phyloP scores from a whole-genome alignment of 2,888 invertebrate genomes.

The Linyphia triangularis region DNA sequence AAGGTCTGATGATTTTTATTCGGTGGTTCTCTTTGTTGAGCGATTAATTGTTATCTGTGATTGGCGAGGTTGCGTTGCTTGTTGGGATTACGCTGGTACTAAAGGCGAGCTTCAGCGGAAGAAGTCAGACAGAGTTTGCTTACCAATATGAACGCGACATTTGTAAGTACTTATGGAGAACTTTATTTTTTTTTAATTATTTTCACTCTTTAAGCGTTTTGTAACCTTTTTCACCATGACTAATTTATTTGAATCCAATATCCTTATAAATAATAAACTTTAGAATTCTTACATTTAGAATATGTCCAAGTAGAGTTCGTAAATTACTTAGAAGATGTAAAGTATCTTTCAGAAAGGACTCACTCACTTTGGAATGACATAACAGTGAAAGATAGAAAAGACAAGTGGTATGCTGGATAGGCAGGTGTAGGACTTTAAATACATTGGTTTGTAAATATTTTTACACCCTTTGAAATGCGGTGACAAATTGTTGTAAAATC shows the following conservation, averaged over 20 bases:
- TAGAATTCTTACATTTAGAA: neutral
- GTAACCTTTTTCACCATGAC: neutral
- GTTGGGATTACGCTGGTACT: neutral
- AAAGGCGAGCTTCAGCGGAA: neutral
- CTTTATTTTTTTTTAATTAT: neutral
- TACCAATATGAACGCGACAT: conserved; percentile 51
- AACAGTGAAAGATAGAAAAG: no score
- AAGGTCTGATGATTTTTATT: conserved; percentile 2
- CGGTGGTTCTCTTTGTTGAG: neutral
- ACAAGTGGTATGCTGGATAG: no score
- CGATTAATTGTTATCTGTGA: conserved; percentile 24
- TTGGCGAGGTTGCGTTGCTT: neutral
- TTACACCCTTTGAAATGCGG: no score
- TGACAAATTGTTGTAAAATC: no score
- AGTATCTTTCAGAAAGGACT: no score
- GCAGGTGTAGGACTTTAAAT: no score
- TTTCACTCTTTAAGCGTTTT: neutral
- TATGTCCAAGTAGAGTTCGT: neutral
- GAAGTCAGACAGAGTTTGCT: neutral
- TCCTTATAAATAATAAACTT: neutral
- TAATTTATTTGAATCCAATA: neutral
- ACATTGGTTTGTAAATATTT: no score
- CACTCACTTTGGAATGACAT: no score
- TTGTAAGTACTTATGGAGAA: conserved; percentile 37
- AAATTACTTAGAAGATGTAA: neutral